Evolutionary conservation across 2,888 invertebrate genomes (phyloP), one percentile per base, ranked within the genome.

Genomic region (Galeopsomyia nigrocyanea): DNA sequence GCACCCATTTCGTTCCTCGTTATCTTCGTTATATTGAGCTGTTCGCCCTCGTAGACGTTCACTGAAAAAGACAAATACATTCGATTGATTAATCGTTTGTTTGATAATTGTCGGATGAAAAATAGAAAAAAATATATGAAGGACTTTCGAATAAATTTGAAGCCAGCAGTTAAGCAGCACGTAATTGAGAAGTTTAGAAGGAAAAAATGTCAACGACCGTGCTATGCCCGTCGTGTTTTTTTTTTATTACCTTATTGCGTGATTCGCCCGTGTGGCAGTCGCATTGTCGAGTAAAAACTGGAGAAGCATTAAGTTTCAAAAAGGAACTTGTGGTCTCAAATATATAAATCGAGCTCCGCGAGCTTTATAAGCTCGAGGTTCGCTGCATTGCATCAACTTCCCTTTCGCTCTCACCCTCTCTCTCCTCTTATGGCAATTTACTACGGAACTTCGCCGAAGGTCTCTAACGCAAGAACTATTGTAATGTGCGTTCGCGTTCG

Each of bases 1-100:
- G 94, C 93, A 2, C 94, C 94, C 94, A 94, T 94, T 88, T 96
- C 95, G 72, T 93, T 93, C 83, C 96, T 91, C 82, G 94, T 94
- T 87, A 96, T 95, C 88, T 93, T 93, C 83, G 94, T 93, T 84
- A 96, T 88, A 84, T 94, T 94, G 83, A 96, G 89, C 77, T 94
- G 92, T 84, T 95, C 95, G 21, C 95, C 96, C 80, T 95, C 94
- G 87, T 93, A 94, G 78, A 93, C 92, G 76, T 91, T 90, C 81
- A 95, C 95, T 95, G 90, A 46, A 90, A 76, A 6, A 50, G 26
- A 14, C 3, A 13, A 26, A 22, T 58, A 9, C n/a, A 39, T 26
- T n/a, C 7, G 6, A 5, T 26, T 5, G 26, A n/a, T n/a, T n/a
- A n/a, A n/a, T n/a, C n/a, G n/a, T n/a, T n/a, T n/a, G n/a, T n/a